Evolutionary conservation across 2,797 vertebrate genomes (phyloP), one percentile per base, ranked within the genome.

Genomic region (Parauchenoglanis ngamensis): DNA sequence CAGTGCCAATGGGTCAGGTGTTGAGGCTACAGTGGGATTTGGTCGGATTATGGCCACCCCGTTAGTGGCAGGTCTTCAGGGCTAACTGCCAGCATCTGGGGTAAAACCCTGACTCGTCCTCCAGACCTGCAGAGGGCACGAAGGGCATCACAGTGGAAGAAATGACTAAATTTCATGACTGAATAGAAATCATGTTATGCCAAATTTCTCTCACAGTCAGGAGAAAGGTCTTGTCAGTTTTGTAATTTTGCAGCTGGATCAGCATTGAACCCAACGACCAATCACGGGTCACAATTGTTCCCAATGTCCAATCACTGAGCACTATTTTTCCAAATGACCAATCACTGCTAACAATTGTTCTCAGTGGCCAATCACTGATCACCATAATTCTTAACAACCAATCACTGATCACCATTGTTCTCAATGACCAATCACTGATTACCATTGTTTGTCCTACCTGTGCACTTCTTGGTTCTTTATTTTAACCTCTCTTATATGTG

Each of bases 1-100:
- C 86, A 88, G 90, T 90, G 91, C 90, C 92, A 92, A 84, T 87
- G 89, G 93, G 94, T 94, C 94, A 94, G 91, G 87, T 91, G 91
- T 89, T 89, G 89, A 92, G 92, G 89, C 92, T 93, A 91, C 91
- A 40, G 89, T 87, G 89, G 94, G 93, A 94, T 94, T 92, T 90
- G 90, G 78, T 63, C 68, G 93, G 94, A 94, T 94, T 94, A 94
- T 68, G 91, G 87, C 90, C 90, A 91, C 89, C 89, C 89, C 78
- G 87, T 92, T 87, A 87, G 91, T 89, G 72, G 86, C 82, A 83
- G 85, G 85, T 88, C 89, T 90, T 83, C 84, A 85, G 13, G 46
- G 75, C 89, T 92, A 90, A 91, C 91, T 89, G 90, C 13, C 59
- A 57, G 76, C 85, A 28, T 89, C 88, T 80, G 86, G 59, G 75